Base-by-base conservation (phyloP, 2,113 vertebrate species). In the Triplophysa tibetana region DNA sequence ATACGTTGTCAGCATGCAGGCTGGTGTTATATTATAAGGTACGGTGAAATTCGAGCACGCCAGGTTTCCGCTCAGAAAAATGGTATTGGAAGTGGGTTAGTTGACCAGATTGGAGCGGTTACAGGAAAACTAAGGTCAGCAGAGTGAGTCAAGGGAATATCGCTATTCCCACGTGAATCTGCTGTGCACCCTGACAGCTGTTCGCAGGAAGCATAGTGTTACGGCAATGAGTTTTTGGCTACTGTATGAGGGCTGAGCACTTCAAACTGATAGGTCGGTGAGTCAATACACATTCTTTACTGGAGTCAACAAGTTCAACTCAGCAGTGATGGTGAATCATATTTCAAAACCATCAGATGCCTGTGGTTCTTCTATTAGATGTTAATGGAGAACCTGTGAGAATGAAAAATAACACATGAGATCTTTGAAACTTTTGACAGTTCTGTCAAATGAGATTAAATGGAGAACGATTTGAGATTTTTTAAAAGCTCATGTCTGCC, bases 1-100 rank as follows among this genome's bases (percentile, higher is more conserved):
- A 85, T 62, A 61, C 74, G 69, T 77, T 26, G 74, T 81, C 83
- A 80, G 77, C 79, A 77, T 23, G 67, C 56, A 56, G 56, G 65
- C 77, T 9, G 11, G 56, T 21, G 74, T 38, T 65, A 77, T 62
- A 50, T 33, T 52, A 77, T 65, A 77, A 48, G 16, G 58, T 62
- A 63, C 16, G 21, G 14, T 61, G 72, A 81, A 80, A 67, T 10
- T 50, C 58, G 74, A 82, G 69, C 41, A 69, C 56, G 45, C 52
- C 52, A 52, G 43, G 67, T 70, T 81, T 78, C 48, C 75, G 29
- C 69, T 56, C 48, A 81, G 66, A 81, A 75, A 67, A 48, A 70
- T 69, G 74, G 56, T 4, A 68, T 24, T 54, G 62, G 41, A 68
- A 64, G 70, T 26, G 54, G 41, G 65, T 62, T 65, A 77, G 41